These are phyloP conservation scores for Hydractinia symbiolongicarpus DNA, from an alignment of 30 jellyfish, hydroid and myxozoan species.

Conservation along the genomic window DNA sequence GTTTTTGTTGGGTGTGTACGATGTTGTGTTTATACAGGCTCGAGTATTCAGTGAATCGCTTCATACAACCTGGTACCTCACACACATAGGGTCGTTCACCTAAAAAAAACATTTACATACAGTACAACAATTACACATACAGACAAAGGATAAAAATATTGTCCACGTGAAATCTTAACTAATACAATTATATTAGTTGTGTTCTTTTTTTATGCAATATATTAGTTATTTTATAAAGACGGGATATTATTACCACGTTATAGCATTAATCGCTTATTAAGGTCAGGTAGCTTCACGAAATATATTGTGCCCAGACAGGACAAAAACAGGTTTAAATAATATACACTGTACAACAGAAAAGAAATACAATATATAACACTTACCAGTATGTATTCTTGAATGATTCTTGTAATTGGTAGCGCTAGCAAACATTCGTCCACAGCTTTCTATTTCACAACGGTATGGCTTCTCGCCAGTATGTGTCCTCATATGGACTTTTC, in stretches of 20 bases:
- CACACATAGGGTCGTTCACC: constrained; percentile 97
- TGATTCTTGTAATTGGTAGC: constrained; percentile 95
- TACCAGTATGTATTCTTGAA: constrained; percentile 93
- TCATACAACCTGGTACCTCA: constrained; percentile 96
- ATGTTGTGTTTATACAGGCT: constrained; percentile 93
- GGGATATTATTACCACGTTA: too few relatives aligned
- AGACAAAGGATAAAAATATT: not conserved
- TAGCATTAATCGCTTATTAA: too few relatives aligned
- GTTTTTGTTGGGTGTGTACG: constrained; percentile 96
- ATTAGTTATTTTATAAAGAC: too few relatives aligned
- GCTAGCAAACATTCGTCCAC: constrained; percentile 90
- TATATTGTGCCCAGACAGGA: too few relatives aligned
- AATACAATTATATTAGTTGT: not conserved
- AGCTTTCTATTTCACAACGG: constrained; percentile 85
- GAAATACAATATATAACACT: not conserved
- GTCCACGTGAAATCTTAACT: constrained; percentile 1
- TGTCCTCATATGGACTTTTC: constrained; percentile 90
- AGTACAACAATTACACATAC: not conserved
- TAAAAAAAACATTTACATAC: not conserved
- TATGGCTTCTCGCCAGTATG: constrained; percentile 97
- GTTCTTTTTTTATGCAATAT: not conserved
- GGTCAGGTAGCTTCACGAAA: too few relatives aligned
- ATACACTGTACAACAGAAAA: too few relatives aligned
- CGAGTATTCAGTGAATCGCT: constrained; percentile 89
- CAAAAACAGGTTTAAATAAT: too few relatives aligned